Base-by-base conservation (phyloP, 2,888 invertebrate genomes). In the Agrotis ipsilon region DNA sequence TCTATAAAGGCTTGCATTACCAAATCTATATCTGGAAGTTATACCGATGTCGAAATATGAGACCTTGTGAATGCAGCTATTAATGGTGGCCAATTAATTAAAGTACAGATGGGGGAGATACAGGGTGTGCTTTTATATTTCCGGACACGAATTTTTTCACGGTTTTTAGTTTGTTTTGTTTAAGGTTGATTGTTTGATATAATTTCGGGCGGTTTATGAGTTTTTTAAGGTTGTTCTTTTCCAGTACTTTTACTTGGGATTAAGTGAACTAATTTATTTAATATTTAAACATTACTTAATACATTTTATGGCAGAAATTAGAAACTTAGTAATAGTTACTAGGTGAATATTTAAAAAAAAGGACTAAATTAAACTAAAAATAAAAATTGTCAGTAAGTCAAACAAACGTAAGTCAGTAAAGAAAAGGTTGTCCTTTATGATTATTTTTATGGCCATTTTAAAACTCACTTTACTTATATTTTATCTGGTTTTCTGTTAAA, bases 21-120 rank as follows among this genome's bases (percentile, higher is more conserved):
- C 55, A 63, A 78, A 73, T 75, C 71, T 83, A 83, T 80, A 80
- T 74, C 75, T 64, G 74, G 45, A 74, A 77, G 68, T 84, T 68
- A 71, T 61, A 58, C 65, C 19, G 55, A 63, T 79, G 77, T 73
- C 68, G 82, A 78, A 84, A 84, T 32, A 32, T 19, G 32, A 59
- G 24, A 46, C 84, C 82, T 77, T 75, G 80, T 57, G 49, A 61
- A 61, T 81, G 75, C 69, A 63, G 51, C 69, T 54, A 74, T 62
- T 77, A 68, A 75, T 69, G 63, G 63, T 65, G 2, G 43, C 45
- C 64, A 60, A 72, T 81, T 75, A 64, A 81, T 83, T 84, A 73
- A 61, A 60, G 73, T 64, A 65, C 68, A 62, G 78, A 61, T 72
- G 45, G 21, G 21, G 24, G 49, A 61, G 77, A 72, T 81, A 68